phyloP scores from a whole-genome alignment of 1,140 invertebrate species.

The Achroia grisella region DNA sequence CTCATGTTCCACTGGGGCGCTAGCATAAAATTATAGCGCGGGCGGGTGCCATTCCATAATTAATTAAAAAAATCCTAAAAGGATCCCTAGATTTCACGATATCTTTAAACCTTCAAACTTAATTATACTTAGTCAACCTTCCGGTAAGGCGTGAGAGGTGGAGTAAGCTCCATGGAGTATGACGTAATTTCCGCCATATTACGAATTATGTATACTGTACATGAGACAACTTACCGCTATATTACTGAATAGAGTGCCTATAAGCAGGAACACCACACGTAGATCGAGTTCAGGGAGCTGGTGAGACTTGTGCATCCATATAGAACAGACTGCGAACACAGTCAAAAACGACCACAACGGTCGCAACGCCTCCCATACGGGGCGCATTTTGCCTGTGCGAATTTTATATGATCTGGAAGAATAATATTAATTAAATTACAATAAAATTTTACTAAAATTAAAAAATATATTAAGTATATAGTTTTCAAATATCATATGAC shows the following conservation, averaged over 20 bases:
- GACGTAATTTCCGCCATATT: constrained; percentile 15
- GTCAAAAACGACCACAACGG: constrained; percentile 87
- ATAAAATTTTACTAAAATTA: not conserved
- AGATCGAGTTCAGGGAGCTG: constrained; percentile 87
- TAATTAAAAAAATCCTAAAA: too few relatives aligned
- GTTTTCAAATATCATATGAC: too few relatives aligned
- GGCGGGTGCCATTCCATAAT: too few relatives aligned
- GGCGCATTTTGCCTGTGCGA: constrained; percentile 58
- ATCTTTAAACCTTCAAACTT: too few relatives aligned
- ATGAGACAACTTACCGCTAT: constrained; percentile 87
- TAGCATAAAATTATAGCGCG: too few relatives aligned
- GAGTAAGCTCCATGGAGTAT: too few relatives aligned
- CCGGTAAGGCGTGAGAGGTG: too few relatives aligned
- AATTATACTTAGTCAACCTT: too few relatives aligned
- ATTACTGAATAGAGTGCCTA: constrained; percentile 95
- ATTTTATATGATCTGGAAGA: constrained; percentile 57
- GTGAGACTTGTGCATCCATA: constrained; percentile 87
- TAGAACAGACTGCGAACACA: constrained; percentile 82
- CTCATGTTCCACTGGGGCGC: too few relatives aligned
- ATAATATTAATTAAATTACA: not conserved
- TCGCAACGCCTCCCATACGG: constrained; percentile 65
- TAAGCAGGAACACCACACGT: constrained; percentile 86
- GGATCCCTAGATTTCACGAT: too few relatives aligned
- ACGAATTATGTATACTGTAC: constrained; percentile 9
- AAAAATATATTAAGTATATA: not conserved